phyloP scores from a whole-genome alignment of 2,113 vertebrate genomes.

The Phycodurus eques region DNA sequence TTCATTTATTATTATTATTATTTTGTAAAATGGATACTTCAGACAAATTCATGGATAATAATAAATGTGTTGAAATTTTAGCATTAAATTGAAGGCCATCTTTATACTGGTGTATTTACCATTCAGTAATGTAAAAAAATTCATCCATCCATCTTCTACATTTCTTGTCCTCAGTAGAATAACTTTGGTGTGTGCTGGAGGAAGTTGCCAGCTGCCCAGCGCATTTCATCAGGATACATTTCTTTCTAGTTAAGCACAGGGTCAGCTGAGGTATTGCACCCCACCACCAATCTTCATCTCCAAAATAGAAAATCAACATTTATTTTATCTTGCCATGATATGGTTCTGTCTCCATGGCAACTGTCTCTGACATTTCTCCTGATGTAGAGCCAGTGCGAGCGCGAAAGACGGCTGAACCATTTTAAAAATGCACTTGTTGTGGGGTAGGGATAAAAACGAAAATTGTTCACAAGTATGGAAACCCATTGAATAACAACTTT shows the following conservation, averaged over 20 bases:
- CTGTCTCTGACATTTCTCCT: conserved; percentile 31
- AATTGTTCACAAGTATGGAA: not conserved
- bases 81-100: no score
- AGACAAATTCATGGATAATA: no score
- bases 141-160: no score
- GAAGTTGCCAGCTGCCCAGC: conserved; percentile 14
- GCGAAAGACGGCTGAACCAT: conserved; percentile 40
- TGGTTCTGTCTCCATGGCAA: conserved; percentile 67
- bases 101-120: no score
- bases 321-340: conserved; percentile 57
- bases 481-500: not conserved
- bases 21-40: no score
- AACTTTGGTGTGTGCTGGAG: no score
- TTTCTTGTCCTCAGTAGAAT: no score
- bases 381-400: not conserved
- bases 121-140: no score
- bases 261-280: conserved; percentile 41
- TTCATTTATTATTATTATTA: no score
- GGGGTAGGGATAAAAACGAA: conserved; percentile 21
- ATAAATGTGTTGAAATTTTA: no score
- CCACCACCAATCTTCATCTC: conserved; percentile 19
- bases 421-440: conserved; percentile 24
- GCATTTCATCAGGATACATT: conserved; percentile 17
- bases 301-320: conserved; percentile 40
- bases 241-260: conserved; percentile 13